Conservation (phyloP, 2,888 invertebrate species). For the Heliothis peltigera region DNA sequence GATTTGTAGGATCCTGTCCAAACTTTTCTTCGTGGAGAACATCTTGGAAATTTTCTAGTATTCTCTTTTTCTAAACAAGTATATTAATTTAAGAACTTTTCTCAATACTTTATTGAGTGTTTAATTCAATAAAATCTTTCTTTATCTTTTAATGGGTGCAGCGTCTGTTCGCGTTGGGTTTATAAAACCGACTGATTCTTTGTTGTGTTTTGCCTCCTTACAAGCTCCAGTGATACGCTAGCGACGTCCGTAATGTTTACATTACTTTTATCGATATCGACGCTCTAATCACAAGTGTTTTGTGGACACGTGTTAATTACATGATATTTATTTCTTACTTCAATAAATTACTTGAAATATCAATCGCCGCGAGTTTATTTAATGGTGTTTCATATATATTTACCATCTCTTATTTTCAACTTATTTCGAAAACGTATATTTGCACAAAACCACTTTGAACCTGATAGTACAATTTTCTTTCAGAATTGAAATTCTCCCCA, state of each 20-base stretch:
- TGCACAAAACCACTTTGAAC: not conserved
- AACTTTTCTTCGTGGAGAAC: slow-evolving; percentile 83
- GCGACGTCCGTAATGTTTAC: slow-evolving; percentile 83
- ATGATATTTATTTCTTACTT: slow-evolving; percentile 24
- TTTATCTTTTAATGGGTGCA: slow-evolving; percentile 49
- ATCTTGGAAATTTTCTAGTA: slow-evolving; percentile 66
- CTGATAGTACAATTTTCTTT: not conserved
- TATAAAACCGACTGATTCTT: slow-evolving; percentile 86
- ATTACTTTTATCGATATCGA: slow-evolving; percentile 82
- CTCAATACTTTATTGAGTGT: slow-evolving; percentile 29
- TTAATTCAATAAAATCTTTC: slow-evolving; percentile 65
- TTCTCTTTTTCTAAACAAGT: slow-evolving; percentile 34
- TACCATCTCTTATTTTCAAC: not conserved
- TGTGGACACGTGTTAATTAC: slow-evolving; percentile 26
- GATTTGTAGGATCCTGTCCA: slow-evolving; percentile 80
- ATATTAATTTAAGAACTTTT: slow-evolving; percentile 32
- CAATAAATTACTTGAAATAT: not conserved
- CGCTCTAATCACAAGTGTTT: slow-evolving; percentile 47
- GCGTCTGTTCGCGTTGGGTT: slow-evolving; percentile 74
- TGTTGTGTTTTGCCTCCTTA: slow-evolving; percentile 86
- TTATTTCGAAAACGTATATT: not conserved
- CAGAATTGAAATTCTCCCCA: not conserved
- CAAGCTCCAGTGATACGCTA: slow-evolving; percentile 77
- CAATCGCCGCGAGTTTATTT: not conserved
- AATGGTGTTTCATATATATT: not conserved